Conservation (phyloP, 2,888 invertebrate species). For the Polyommatus iphigenia region DNA sequence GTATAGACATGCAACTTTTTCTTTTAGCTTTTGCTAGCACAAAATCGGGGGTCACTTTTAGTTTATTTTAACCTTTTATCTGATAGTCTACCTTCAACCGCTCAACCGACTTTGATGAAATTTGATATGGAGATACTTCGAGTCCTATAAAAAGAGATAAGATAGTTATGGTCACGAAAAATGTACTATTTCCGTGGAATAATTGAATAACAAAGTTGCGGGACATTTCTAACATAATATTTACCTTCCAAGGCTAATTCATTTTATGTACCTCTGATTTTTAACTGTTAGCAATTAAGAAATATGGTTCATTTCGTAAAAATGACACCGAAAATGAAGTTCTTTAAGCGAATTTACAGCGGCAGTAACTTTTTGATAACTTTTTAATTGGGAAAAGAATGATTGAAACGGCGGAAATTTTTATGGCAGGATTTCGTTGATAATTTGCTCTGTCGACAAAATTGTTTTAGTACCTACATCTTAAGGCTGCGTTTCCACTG, state of each 20-base stretch:
- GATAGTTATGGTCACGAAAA: too few species aligned
- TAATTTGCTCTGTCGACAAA: too few species aligned
- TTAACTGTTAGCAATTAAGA: not conserved
- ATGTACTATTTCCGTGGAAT: too few species aligned
- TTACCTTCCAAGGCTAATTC: not conserved
- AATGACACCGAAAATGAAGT: not conserved
- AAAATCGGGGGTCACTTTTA: too few species aligned
- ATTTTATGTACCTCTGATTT: too few species aligned
- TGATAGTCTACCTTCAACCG: too few species aligned
- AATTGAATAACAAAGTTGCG: not conserved
- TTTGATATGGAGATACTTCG: too few species aligned
- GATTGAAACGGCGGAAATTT: not conserved
- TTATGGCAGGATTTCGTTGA: not conserved
- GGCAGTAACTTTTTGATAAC: not conserved
- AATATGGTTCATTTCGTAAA: not conserved
- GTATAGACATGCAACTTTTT: not conserved
- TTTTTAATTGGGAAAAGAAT: not conserved
- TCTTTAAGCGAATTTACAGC: not conserved
- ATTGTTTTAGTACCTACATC: too few species aligned
- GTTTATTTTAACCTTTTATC: too few species aligned
- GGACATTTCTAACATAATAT: not conserved
- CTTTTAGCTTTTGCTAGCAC: not conserved
- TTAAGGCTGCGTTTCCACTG: too few species aligned
- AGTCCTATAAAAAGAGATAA: too few species aligned
- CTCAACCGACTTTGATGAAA: too few species aligned